A percentile compares a stretch with the other conserved stretches of the same genome.
phyloP scores from a whole-genome alignment of 2,113 vertebrate genomes.

The Nematolebias whitei region DNA sequence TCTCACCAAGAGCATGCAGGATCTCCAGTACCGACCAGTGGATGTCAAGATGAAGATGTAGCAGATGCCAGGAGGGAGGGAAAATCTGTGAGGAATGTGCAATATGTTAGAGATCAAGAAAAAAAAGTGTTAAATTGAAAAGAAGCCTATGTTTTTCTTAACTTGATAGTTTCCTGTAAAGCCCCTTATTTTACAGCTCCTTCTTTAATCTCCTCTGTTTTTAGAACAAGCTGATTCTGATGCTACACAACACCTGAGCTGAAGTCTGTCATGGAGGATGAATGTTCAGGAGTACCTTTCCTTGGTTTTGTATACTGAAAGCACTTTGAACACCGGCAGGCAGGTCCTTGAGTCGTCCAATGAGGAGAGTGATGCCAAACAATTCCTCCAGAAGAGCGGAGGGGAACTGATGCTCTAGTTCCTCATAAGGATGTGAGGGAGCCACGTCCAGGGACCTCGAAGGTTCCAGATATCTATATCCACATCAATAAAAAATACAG shows the following conservation, averaged over 20 bases:
- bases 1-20: conserved; percentile 88
- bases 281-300: conserved; percentile 79
- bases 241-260: background rate
- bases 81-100: conserved; percentile 80
- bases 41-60: conserved; percentile 93
- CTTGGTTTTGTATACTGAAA: conserved; percentile 88
- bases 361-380: conserved; percentile 83
- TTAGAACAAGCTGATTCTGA: background rate
- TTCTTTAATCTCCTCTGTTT: background rate
- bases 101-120: background rate
- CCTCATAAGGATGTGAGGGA: conserved; percentile 81
- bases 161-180: conserved; percentile 5
- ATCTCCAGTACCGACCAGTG: conserved; percentile 92
- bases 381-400: conserved; percentile 89
- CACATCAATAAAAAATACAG: background rate
- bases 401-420: conserved; percentile 85
- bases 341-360: conserved; percentile 86
- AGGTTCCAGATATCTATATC: conserved; percentile 82
- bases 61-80: conserved; percentile 93
- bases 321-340: conserved; percentile 82
- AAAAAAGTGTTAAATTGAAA: background rate
- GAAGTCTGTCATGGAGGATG: background rate
- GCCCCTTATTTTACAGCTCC: background rate
- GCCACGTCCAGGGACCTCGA: conserved; percentile 60
- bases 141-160: background rate